Percentiles rank a stretch among this genome's conserved stretches.
Evolutionary conservation across 2,888 invertebrate species (phyloP).

Genomic region (Lithosia quadra): DNA sequence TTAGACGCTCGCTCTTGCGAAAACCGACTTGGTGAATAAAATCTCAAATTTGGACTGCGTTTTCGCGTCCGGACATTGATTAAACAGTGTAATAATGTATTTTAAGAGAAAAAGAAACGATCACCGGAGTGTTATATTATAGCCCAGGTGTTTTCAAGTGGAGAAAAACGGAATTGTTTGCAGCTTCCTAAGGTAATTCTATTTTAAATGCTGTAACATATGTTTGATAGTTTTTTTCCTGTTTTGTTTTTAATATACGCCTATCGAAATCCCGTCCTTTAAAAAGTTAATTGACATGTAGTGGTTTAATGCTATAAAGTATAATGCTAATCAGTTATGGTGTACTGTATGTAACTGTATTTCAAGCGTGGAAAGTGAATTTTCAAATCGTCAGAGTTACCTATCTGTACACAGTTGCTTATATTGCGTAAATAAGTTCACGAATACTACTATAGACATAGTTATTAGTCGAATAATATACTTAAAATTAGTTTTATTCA

Average conservation of each 20-base stretch:
- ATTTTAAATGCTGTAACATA: slow-evolving; percentile 69
- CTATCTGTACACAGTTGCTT: slow-evolving; percentile 27
- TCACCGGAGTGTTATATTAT: slow-evolving; percentile 85
- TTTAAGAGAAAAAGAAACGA: slow-evolving; percentile 85
- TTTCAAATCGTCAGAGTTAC: slow-evolving; percentile 41
- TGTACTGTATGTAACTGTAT: slow-evolving; percentile 30
- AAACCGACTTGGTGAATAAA: slow-evolving; percentile 62
- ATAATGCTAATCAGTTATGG: slow-evolving; percentile 35
- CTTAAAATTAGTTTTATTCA: slow-evolving; percentile 7
- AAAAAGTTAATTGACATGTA: slow-evolving; percentile 53
- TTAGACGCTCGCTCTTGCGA: slow-evolving; percentile 71
- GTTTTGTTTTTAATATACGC: slow-evolving; percentile 37
- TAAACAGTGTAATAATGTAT: slow-evolving; percentile 86
- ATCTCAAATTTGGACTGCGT: slow-evolving; percentile 78
- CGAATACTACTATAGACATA: slow-evolving; percentile 18
- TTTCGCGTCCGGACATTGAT: slow-evolving; percentile 77
- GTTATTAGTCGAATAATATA: slow-evolving; percentile 21
- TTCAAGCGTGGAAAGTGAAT: slow-evolving; percentile 41
- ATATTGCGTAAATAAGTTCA: slow-evolving; percentile 42
- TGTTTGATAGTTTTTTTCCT: slow-evolving; percentile 63
- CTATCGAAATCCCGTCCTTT: slow-evolving; percentile 44
- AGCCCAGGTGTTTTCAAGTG: slow-evolving; percentile 81
- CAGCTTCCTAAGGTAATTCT: slow-evolving; percentile 76
- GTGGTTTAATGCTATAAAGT: slow-evolving; percentile 20
- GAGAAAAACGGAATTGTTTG: slow-evolving; percentile 77